phyloP scores from a whole-genome alignment of 2,797 vertebrate species.

The Lagodon rhomboides region DNA sequence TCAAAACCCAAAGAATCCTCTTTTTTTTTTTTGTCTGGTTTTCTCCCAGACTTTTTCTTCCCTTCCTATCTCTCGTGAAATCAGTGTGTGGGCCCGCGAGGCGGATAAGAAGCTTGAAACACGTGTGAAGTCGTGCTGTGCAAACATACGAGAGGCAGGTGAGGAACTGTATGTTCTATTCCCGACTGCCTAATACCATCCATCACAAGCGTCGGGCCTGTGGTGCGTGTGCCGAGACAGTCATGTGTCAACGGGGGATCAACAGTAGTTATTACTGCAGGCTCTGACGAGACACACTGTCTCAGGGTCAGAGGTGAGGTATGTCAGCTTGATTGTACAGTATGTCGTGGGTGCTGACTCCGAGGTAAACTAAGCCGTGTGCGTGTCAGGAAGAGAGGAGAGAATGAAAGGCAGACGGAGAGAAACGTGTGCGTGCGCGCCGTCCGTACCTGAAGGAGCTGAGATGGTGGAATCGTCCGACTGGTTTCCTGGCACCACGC shows the following conservation, averaged over 20 bases:
- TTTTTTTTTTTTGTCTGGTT: constrained; percentile 24
- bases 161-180: constrained; percentile 50
- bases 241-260: constrained; percentile 79
- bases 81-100: background rate
- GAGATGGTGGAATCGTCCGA: constrained; percentile 92
- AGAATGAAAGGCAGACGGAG: constrained; percentile 16
- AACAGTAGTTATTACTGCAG: constrained; percentile 79
- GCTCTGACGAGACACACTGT: constrained; percentile 77
- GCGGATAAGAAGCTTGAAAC: constrained; percentile 34
- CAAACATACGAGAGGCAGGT: constrained; percentile 50
- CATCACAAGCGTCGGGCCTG: constrained; percentile 58
- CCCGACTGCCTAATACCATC: constrained; percentile 68
- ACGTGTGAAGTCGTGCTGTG: constrained; percentile 34
- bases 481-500: constrained; percentile 97
- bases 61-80: constrained; percentile 29
- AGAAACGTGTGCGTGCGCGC: background rate
- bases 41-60: constrained; percentile 16
- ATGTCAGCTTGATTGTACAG: constrained; percentile 74
- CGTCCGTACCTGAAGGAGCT: constrained; percentile 92
- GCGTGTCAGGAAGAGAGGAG: constrained; percentile 41
- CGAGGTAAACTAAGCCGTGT: constrained; percentile 56
- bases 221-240: constrained; percentile 69
- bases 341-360: constrained; percentile 68
- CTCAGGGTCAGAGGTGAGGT: constrained; percentile 81
- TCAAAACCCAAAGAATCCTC: constrained; percentile 44